These are phyloP conservation scores for Actinopyga echinites DNA, from an alignment of 53 echinoderm and acorn worm genomes.

Conservation along the genomic window DNA sequence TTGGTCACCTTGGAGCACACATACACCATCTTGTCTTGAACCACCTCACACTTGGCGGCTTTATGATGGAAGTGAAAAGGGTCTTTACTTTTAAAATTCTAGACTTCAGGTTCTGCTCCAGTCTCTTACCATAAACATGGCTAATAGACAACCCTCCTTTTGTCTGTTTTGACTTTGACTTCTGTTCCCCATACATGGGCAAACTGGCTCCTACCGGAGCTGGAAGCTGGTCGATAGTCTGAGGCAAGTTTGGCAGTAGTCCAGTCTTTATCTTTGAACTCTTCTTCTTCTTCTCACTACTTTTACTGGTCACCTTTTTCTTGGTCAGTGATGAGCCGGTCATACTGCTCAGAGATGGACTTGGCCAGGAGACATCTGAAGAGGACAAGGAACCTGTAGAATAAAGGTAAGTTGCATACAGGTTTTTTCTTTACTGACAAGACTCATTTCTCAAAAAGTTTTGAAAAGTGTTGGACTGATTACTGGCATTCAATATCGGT, in stretches of 20 bases:
- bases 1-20: no score
- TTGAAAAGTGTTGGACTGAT: no score
- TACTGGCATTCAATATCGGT: no score
- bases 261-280: slow-evolving; percentile 34
- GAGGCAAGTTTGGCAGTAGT: neutral
- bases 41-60: no score
- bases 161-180: slow-evolving; percentile 39
- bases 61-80: no score
- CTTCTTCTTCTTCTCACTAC: slow-evolving; percentile 65
- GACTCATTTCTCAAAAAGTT: no score
- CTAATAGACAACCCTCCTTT: slow-evolving; percentile 50
- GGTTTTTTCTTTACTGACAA: no score
- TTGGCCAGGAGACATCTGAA: slow-evolving; percentile 22
- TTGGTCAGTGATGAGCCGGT: neutral
- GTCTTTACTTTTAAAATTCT: neutral
- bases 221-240: slow-evolving; percentile 3
- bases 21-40: no score
- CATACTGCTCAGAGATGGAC: slow-evolving; percentile 1
- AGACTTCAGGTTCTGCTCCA: no score
- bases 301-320: slow-evolving; percentile 25
- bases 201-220: slow-evolving; percentile 17
- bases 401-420: no score
- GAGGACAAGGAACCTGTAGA: no score
- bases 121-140: slow-evolving; percentile 78
- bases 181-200: slow-evolving; percentile 35